These are phyloP conservation scores for Reinhardtius hippoglossoides DNA, from an alignment of 2,113 vertebrate species.

Conservation along the genomic window DNA sequence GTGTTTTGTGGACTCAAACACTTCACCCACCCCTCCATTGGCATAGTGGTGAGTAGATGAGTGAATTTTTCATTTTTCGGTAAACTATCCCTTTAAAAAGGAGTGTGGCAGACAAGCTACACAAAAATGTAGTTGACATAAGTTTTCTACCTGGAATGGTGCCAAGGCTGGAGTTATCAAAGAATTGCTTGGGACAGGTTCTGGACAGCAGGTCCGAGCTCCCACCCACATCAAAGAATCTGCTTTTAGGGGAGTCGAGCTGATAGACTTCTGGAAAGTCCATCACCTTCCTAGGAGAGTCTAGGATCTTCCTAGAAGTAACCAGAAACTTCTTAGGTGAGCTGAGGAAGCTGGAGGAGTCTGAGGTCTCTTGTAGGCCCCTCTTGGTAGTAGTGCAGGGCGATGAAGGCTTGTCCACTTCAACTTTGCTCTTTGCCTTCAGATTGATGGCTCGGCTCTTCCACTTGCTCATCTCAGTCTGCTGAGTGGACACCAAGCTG, in stretches of 20 bases:
- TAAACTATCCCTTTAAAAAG: too few relatives aligned
- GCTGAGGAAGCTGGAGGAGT: conserved; percentile 29
- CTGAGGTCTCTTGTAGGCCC: neutral
- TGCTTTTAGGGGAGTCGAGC: conserved; percentile 72
- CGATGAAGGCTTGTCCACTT: conserved; percentile 30
- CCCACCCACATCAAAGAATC: conserved; percentile 66
- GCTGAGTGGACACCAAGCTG: conserved; percentile 77
- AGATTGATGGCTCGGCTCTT: conserved; percentile 77
- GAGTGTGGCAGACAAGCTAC: neutral
- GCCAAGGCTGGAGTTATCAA: conserved; percentile 80
- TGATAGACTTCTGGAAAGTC: conserved; percentile 24
- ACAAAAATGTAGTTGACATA: fast-evolving
- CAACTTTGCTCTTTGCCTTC: conserved; percentile 58
- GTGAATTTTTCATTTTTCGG: too few relatives aligned
- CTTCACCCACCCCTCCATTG: too few relatives aligned
- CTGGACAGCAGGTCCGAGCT: conserved; percentile 38
- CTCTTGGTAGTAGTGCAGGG: conserved; percentile 73
- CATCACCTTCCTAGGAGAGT: conserved; percentile 22
- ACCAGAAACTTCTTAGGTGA: conserved; percentile 63
- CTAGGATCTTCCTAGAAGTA: conserved; percentile 28
- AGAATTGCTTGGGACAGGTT: conserved; percentile 76
- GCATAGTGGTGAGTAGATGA: too few relatives aligned
- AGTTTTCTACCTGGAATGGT: conserved; percentile 66
- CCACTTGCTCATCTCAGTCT: conserved; percentile 78
- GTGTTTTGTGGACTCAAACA: too few relatives aligned